Conservation (phyloP, 2,888 invertebrate genomes). For the Brachycybe producta region DNA sequence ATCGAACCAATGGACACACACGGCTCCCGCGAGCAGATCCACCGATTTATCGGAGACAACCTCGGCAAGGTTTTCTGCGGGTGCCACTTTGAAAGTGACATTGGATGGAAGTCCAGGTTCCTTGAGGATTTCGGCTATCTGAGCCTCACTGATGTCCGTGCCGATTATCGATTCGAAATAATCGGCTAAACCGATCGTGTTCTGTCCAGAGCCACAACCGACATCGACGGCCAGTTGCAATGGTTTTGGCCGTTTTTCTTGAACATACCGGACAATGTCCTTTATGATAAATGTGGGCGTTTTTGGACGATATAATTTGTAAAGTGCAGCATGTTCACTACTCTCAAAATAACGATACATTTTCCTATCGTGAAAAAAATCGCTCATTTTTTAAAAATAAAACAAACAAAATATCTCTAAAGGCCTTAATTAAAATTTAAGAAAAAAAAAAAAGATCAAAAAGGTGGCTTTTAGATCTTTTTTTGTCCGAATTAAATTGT, state of each 20-base stretch:
- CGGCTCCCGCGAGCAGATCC: constrained; percentile 35
- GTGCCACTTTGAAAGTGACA: constrained; percentile 28
- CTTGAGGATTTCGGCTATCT: constrained; percentile 32
- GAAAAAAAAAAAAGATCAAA: too few relatives aligned
- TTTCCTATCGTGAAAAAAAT: too few relatives aligned
- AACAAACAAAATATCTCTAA: too few relatives aligned
- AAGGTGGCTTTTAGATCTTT: too few relatives aligned
- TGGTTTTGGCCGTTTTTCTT: constrained; percentile 7
- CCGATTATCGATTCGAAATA: constrained; percentile 37
- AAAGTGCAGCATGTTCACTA: constrained; percentile 8
- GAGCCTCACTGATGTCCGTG: constrained; percentile 35
- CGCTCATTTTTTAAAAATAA: too few relatives aligned
- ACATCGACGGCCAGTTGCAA: constrained; percentile 35
- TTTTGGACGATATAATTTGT: constrained; percentile 13
- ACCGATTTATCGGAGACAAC: constrained; percentile 28
- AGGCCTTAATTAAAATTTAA: too few relatives aligned
- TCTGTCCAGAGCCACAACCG: constrained; percentile 42
- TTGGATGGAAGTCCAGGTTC: constrained; percentile 25
- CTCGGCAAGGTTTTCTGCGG: constrained; percentile 33
- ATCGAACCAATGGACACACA: constrained; percentile 39
- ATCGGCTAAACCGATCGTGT: constrained; percentile 34
- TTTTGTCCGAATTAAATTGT: too few relatives aligned
- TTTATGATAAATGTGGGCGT: constrained; percentile 6
- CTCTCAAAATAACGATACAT: constrained; percentile 11
- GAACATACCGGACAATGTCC: constrained; percentile 11